These are phyloP conservation scores for Temnothorax ravouxi DNA, from an alignment of 2,888 invertebrate species.

Conservation along the genomic window DNA sequence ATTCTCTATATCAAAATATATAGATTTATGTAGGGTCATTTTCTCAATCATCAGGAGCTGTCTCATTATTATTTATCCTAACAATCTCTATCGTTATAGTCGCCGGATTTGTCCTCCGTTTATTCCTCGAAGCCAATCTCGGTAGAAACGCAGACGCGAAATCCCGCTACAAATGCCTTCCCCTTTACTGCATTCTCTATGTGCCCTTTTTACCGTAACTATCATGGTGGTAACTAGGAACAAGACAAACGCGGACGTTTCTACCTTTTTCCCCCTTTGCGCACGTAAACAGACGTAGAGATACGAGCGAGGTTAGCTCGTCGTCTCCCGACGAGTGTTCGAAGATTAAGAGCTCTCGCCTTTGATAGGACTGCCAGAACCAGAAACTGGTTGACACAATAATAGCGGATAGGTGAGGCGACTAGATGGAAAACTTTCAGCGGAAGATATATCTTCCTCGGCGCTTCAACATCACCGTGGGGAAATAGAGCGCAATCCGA, in stretches of 20 bases:
- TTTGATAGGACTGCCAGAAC: slow-evolving; percentile 58
- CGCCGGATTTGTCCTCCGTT: slow-evolving; percentile 18
- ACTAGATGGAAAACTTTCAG: slow-evolving; percentile 37
- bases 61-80: slow-evolving; percentile 3
- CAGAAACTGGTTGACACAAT: slow-evolving; percentile 50
- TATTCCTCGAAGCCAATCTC: slow-evolving; percentile 60
- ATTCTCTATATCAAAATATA: not conserved
- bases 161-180: slow-evolving; percentile 52
- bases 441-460: slow-evolving; percentile 15
- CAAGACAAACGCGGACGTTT: slow-evolving; percentile 60
- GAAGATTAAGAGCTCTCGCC: slow-evolving; percentile 74
- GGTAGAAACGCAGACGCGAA: slow-evolving; percentile 37
- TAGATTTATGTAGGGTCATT: not conserved
- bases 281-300: slow-evolving; percentile 59
- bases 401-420: slow-evolving; percentile 6
- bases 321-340: slow-evolving; percentile 63
- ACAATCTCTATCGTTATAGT: slow-evolving; percentile 17
- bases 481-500: slow-evolving; percentile 28
- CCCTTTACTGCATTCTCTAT: slow-evolving; percentile 39
- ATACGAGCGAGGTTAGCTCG: slow-evolving; percentile 44
- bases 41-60: not conserved
- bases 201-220: slow-evolving; percentile 13
- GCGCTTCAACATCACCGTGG: not conserved
- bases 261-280: slow-evolving; percentile 44
- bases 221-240: slow-evolving; percentile 29